Evolutionary conservation across 2,888 invertebrate genomes (phyloP), one percentile per base, ranked within the genome.

Genomic region (Sesia apiformis): DNA sequence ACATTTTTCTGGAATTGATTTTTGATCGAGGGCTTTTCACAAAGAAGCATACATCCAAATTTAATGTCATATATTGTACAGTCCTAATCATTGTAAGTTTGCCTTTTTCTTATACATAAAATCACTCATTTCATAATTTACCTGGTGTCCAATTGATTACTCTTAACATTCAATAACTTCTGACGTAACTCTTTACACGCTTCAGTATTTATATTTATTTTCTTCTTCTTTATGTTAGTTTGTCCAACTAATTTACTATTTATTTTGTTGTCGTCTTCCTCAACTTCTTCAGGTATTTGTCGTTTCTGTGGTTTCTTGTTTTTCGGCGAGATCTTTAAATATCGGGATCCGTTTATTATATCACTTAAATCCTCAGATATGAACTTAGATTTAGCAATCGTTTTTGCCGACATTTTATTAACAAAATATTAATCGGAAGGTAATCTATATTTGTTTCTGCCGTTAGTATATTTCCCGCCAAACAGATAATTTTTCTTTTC

Each of bases 91-190:
- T 23, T 23, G 23, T 23, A 1, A 23, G 23, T 23, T 23, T 2
- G 23, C 23, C 23, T 23, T 23, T 23, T 23, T 2, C 23, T 23
- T n/a, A 23, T 23, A 23, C 23, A 23, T 23, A 23, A 23, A 23
- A 1, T 23, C 23, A 23, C 23, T 1, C 23, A 23, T 23, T 23
- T 23, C 23, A 23, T 23, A 23, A 58, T 59, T 57, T 72, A 84
- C 87, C 84, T 81, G 60, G 74, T 64, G 57, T 76, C 70, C 49
- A 76, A 61, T 65, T 84, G 87, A 43, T 76, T 65, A 53, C 61
- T 70, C 72, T 81, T 78, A 5, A 78, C 73, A 65, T 79, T 72
- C 40, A 81, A 56, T 57, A 84, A 65, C 66, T 74, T 23, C 23
- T 23, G 23, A 23, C 23, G 23, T 2, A 2, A 23, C 23, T 23